Percentiles rank a stretch among this genome's conserved stretches.
phyloP scores from a whole-genome alignment of 2,888 invertebrate genomes.

The Drosophila cognata region DNA sequence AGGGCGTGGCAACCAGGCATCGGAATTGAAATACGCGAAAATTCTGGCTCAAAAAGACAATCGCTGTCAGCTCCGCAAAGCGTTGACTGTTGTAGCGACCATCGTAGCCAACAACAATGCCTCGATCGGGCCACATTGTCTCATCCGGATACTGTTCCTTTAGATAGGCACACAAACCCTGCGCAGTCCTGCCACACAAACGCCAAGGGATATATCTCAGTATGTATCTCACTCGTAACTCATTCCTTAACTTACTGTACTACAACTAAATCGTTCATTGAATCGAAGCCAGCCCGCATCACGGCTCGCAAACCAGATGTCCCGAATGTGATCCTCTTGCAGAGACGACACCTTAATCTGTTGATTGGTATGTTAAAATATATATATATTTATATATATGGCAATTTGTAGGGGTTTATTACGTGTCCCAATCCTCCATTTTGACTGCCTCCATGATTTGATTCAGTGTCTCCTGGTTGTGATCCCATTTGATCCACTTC shows the following conservation, averaged over 20 bases:
- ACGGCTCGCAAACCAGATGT: conserved; percentile 96
- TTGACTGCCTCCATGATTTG: conserved; percentile 88
- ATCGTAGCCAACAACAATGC: conserved; percentile 96
- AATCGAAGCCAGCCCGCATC: conserved; percentile 96
- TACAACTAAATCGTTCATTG: conserved; percentile 98
- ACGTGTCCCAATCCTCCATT: conserved; percentile 85
- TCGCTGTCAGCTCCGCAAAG: conserved; percentile 92
- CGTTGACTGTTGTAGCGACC: conserved; percentile 95
- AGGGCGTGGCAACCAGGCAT: conserved; percentile 94
- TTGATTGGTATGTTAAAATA: background rate
- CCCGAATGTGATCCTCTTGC: conserved; percentile 92
- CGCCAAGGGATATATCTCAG: background rate
- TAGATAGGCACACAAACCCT: conserved; percentile 94
- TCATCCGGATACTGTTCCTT: conserved; percentile 86
- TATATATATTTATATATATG: background rate
- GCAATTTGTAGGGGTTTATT: background rate
- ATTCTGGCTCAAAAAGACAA: conserved; percentile 91
- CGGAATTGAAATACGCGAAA: conserved; percentile 93
- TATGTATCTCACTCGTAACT: background rate
- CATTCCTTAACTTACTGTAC: conserved; percentile 87
- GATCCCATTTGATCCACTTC: conserved; percentile 91
- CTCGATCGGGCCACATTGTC: conserved; percentile 86
- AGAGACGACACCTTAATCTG: conserved; percentile 88
- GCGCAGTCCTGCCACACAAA: conserved; percentile 87
- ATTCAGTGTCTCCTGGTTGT: conserved; percentile 88